A percentile compares a stretch with the other conserved stretches of the same genome.
Conservation (phyloP, 2,888 invertebrate genomes). For the Hirtodrosophila histrioides region DNA sequence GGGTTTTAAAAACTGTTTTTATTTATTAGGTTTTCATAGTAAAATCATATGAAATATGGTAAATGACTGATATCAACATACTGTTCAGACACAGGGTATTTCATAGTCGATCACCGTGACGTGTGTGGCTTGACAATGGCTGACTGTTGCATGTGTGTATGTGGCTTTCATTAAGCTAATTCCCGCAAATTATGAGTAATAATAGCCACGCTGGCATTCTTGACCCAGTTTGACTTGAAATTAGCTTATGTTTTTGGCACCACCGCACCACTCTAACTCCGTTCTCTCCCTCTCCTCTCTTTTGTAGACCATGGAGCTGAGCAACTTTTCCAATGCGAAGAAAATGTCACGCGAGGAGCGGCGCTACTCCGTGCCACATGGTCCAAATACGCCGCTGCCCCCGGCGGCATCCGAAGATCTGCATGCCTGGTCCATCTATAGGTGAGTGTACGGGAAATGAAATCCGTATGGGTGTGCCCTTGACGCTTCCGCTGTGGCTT, state of each 20-base stretch:
- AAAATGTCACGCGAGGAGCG: conserved; percentile 88
- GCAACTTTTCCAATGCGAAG: conserved; percentile 82
- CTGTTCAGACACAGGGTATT: conserved; percentile 11
- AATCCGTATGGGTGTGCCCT: conserved; percentile 41
- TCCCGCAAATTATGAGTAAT: conserved; percentile 75
- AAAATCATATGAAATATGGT: too few species aligned
- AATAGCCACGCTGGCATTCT: conserved; percentile 66
- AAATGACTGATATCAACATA: too few species aligned
- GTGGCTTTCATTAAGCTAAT: conserved; percentile 73
- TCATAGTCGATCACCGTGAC: neutral
- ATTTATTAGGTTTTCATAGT: too few species aligned
- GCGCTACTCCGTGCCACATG: conserved; percentile 94
- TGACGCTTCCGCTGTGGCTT: conserved; percentile 3
- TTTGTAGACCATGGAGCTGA: conserved; percentile 83
- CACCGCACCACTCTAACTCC: conserved; percentile 41
- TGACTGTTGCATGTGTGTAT: conserved; percentile 25
- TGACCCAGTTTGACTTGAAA: conserved; percentile 71
- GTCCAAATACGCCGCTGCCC: conserved; percentile 89
- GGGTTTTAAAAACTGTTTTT: too few species aligned
- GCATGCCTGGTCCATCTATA: conserved; percentile 98
- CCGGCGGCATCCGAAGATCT: conserved; percentile 95
- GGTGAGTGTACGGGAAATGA: conserved; percentile 85
- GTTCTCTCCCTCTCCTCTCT: conserved; percentile 21
- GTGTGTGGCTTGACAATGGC: conserved; percentile 23
- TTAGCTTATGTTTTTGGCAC: conserved; percentile 60